Conservation (phyloP, 2,113 vertebrate species). For the Fukomys damarensis region DNA sequence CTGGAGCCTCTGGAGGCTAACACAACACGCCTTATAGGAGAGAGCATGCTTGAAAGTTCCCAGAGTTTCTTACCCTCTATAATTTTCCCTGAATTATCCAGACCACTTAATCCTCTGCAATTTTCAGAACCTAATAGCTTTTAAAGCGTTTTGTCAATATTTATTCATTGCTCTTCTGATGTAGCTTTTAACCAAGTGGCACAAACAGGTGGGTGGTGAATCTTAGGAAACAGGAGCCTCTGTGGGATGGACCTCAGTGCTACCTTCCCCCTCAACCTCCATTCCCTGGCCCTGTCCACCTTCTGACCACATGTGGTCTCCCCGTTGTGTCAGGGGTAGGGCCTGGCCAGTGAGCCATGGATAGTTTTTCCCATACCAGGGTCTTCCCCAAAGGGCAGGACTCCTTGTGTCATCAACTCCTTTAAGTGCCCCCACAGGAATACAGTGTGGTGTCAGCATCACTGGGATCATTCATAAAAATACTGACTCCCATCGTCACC, state of each 20-base stretch:
- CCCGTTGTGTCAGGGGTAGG: not conserved
- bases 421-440: not conserved
- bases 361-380: not conserved
- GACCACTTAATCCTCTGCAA: not conserved
- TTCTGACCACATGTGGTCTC: not conserved
- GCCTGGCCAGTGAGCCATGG: too few species aligned
- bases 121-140: slow-evolving; percentile 38
- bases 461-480: not conserved
- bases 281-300: not conserved
- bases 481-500: not conserved
- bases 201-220: not conserved
- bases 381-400: not conserved
- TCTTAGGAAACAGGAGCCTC: not conserved
- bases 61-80: not conserved
- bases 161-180: not conserved
- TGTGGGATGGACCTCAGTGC: not conserved
- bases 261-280: fast-evolving
- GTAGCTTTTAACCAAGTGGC: slow-evolving; percentile 42
- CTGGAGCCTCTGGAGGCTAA: not conserved
- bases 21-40: not conserved
- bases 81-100: slow-evolving; percentile 22
- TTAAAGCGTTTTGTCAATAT: not conserved
- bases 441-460: not conserved
- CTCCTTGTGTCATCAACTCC: not conserved
- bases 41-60: not conserved